A percentile compares a stretch with the other conserved stretches of the same genome.
phyloP scores from a whole-genome alignment of 2,888 invertebrate genomes.

The Drosophila prolongata region DNA sequence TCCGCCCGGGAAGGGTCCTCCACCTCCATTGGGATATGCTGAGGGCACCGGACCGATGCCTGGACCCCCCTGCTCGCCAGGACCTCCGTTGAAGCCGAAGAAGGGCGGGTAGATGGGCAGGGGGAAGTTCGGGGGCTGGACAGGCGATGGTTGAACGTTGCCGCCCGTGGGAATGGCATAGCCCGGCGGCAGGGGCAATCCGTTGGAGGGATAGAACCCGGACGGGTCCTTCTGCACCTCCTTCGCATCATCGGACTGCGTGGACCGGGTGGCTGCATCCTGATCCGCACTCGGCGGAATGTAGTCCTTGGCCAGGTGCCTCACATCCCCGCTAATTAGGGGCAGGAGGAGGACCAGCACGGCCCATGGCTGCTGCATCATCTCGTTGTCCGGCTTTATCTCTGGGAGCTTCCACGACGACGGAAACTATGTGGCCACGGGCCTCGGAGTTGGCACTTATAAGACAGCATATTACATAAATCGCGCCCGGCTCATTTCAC shows the following conservation, averaged over 20 bases:
- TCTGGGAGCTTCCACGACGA: conserved; percentile 20
- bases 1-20: conserved; percentile 16
- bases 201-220: conserved; percentile 52
- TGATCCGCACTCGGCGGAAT: conserved; percentile 27
- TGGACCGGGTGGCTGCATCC: conserved; percentile 4
- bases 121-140: conserved; percentile 64
- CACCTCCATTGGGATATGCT: conserved; percentile 31
- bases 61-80: conserved; percentile 10
- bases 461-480: conserved; percentile 55
- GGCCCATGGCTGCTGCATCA: conserved; percentile 37
- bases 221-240: conserved; percentile 39
- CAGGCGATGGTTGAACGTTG: conserved; percentile 42
- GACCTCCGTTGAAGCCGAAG: conserved; percentile 57
- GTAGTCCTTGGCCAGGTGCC: conserved; percentile 25
- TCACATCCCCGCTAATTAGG: conserved; percentile 24
- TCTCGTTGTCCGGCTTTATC: not conserved
- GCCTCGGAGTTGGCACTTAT: conserved; percentile 59
- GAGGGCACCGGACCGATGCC: conserved; percentile 20
- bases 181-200: conserved; percentile 56
- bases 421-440: conserved; percentile 54
- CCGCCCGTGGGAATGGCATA: conserved; percentile 57
- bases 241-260: conserved; percentile 19
- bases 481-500: conserved; percentile 55
- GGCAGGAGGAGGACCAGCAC: conserved; percentile 29
- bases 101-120: conserved; percentile 70